These are phyloP conservation scores for Leptinotarsa haldemani DNA, from an alignment of 2,888 invertebrate species.

Conservation along the genomic window DNA sequence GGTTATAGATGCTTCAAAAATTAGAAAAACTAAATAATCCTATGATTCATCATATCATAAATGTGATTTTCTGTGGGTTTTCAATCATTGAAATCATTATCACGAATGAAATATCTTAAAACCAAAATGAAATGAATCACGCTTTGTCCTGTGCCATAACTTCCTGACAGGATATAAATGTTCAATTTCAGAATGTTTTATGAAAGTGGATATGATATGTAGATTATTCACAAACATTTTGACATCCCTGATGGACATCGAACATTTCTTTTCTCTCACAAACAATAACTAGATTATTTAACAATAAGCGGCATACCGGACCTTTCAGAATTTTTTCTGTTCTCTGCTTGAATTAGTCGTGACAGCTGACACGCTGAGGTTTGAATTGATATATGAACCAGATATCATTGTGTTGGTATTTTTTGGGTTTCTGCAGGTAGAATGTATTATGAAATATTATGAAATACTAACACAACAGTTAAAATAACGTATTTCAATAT, in stretches of 20 bases:
- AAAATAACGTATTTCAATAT: too few relatives aligned
- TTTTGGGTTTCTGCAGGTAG: not conserved
- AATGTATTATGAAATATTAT: not conserved
- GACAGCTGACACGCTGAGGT: constrained; percentile 22
- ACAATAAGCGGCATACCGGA: constrained; percentile 9
- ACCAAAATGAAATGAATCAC: not conserved
- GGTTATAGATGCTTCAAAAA: too few relatives aligned
- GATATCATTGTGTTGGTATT: not conserved
- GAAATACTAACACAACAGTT: not conserved
- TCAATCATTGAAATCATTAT: too few relatives aligned
- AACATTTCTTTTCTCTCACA: constrained; percentile 14
- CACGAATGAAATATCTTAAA: too few relatives aligned
- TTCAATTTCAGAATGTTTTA: not conserved
- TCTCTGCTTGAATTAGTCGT: constrained; percentile 3
- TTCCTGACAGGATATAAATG: constrained; percentile 3
- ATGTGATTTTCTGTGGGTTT: too few relatives aligned
- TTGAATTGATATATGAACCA: constrained; percentile 20
- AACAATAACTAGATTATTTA: constrained; percentile 18
- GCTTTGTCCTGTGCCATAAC: not conserved
- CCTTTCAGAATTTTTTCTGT: constrained; percentile 24
- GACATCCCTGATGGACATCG: constrained; percentile 19
- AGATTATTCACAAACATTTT: constrained; percentile 16
- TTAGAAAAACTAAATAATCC: too few relatives aligned
- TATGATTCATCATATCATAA: too few relatives aligned
- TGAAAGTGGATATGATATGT: constrained; percentile 18